Percentiles rank a stretch among this genome's conserved stretches.
Evolutionary conservation across 2,113 vertebrate species (phyloP).

Genomic region (Nycticebus coucang): DNA sequence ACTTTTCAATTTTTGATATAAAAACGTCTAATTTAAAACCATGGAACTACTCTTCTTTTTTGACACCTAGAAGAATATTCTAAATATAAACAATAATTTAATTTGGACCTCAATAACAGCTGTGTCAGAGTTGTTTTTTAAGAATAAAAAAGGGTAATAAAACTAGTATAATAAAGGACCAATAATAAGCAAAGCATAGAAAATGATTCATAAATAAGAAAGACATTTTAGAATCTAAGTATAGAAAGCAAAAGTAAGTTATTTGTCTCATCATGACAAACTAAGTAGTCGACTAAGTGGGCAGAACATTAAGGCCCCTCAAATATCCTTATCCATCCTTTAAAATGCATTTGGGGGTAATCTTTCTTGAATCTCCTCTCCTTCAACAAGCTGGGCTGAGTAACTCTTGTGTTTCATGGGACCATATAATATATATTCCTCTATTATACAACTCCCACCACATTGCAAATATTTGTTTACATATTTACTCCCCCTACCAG

Average conservation of each 20-base stretch:
- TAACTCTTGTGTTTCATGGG: not conserved
- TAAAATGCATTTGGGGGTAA: not conserved
- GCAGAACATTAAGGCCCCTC: not conserved
- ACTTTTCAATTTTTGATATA: slow-evolving; percentile 11
- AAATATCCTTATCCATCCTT: not conserved
- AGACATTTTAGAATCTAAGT: slow-evolving; percentile 24
- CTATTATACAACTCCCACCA: not conserved
- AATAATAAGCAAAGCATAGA: slow-evolving; percentile 6
- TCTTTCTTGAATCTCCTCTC: not conserved
- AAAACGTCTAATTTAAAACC: not conserved
- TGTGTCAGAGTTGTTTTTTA: slow-evolving; percentile 3
- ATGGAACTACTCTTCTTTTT: not conserved
- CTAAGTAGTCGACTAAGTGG: not conserved
- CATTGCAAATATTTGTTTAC: not conserved
- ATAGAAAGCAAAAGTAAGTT: slow-evolving; percentile 13
- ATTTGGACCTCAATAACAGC: not conserved
- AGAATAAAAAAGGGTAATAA: not conserved
- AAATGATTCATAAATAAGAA: slow-evolving; percentile 31
- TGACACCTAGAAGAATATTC: not conserved
- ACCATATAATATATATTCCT: not conserved
- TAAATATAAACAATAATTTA: slow-evolving; percentile 27
- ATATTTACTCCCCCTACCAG: not conserved
- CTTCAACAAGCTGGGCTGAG: not conserved
- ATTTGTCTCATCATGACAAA: slow-evolving; percentile 36
- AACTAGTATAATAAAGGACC: slow-evolving; percentile 18